Evolutionary conservation across 2,888 invertebrate genomes (phyloP).

Genomic region (Trichopria drosophilae): DNA sequence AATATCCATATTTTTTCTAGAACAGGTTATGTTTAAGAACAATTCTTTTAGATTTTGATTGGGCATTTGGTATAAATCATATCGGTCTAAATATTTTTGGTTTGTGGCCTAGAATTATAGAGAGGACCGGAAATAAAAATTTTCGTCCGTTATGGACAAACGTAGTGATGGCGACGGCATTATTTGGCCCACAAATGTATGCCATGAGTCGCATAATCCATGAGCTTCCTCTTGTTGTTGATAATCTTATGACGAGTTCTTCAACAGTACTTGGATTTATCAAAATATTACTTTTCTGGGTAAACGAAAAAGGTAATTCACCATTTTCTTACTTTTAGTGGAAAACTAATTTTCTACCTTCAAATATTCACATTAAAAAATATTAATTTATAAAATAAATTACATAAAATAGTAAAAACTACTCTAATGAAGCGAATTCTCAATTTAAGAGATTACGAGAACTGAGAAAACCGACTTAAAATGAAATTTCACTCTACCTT

Average conservation of each 20-base stretch:
- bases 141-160: background rate
- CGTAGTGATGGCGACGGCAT: background rate
- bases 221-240: background rate
- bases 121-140: background rate
- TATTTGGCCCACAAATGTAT: background rate
- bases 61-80: background rate
- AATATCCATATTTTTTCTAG: too few relatives aligned
- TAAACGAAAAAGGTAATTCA: background rate
- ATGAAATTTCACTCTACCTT: too few relatives aligned
- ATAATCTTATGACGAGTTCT: background rate
- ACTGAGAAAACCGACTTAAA: too few relatives aligned
- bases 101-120: background rate
- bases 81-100: background rate
- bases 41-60: background rate
- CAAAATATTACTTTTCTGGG: background rate
- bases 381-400: too few relatives aligned
- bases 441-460: too few relatives aligned
- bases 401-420: too few relatives aligned
- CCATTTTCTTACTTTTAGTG: too few relatives aligned
- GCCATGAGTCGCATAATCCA: background rate
- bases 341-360: too few relatives aligned
- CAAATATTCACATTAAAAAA: too few relatives aligned
- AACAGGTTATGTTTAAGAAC: background rate
- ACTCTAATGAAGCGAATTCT: too few relatives aligned
- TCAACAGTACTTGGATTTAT: background rate